phyloP scores from a whole-genome alignment of 1,140 invertebrate genomes.

The Brachystomella parvula region DNA sequence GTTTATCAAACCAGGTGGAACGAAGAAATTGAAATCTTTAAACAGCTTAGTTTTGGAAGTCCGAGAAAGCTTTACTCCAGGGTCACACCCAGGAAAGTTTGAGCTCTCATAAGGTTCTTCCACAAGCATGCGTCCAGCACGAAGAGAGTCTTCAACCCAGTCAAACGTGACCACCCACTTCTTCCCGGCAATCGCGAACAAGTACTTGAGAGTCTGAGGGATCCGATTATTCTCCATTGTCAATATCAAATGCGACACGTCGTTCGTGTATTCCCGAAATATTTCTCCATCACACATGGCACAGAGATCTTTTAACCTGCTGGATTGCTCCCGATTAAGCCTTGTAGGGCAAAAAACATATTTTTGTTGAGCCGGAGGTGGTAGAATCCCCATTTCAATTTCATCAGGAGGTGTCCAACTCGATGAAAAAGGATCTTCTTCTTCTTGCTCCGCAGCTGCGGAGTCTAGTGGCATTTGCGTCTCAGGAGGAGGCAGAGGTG shows the following conservation, averaged over 20 bases:
- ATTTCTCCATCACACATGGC: constrained; percentile 19
- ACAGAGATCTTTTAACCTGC: constrained; percentile 19
- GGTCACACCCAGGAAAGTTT: not conserved
- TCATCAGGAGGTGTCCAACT: constrained; percentile 6
- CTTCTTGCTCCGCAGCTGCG: not conserved
- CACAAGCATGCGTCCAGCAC: constrained; percentile 2
- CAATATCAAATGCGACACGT: constrained; percentile 30
- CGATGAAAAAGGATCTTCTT: not conserved
- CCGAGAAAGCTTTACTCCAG: not conserved
- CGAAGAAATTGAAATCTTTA: not conserved
- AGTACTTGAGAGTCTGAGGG: constrained; percentile 34
- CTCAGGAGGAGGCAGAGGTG: too few species aligned
- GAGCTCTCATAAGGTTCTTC: constrained; percentile 13
- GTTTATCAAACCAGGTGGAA: not conserved
- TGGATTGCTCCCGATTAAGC: constrained; percentile 14
- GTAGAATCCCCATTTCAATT: not conserved
- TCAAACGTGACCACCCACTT: constrained; percentile 31
- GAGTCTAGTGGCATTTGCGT: not conserved
- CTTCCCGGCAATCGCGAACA: constrained; percentile 31
- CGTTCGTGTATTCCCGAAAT: constrained; percentile 9
- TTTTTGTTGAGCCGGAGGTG: not conserved
- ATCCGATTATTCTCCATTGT: constrained; percentile 18
- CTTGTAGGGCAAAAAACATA: constrained; percentile 30
- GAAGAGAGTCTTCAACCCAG: constrained; percentile 29
- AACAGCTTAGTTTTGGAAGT: not conserved